Conservation (phyloP, 2,113 vertebrate species). For the Scomber scombrus region DNA sequence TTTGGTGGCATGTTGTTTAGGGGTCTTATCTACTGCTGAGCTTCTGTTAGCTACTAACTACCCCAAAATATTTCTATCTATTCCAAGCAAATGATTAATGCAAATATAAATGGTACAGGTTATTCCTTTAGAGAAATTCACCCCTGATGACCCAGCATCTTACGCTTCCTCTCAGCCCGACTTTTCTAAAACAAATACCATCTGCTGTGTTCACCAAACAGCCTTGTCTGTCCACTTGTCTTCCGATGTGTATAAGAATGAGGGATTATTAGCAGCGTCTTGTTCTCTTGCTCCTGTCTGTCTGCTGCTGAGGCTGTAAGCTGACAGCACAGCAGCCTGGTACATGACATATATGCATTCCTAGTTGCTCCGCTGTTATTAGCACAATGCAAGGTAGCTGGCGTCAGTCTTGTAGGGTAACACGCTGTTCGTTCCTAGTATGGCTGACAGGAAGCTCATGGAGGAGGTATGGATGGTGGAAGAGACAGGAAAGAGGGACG, state of each 20-base stretch:
- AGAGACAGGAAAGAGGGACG: not conserved
- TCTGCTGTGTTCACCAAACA: conserved; percentile 8
- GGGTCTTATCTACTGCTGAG: not conserved
- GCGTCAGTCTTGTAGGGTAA: conserved; percentile 66
- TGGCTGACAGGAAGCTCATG: conserved; percentile 89
- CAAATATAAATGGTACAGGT: not conserved
- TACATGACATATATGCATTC: conserved; percentile 71
- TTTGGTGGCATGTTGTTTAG: not conserved
- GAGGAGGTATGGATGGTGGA: conserved; percentile 47
- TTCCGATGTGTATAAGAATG: conserved; percentile 12
- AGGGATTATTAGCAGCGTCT: conserved; percentile 63
- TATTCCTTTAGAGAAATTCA: not conserved
- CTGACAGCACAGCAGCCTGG: conserved; percentile 59
- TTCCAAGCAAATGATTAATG: not conserved
- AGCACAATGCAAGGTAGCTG: conserved; percentile 69
- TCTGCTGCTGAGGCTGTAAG: conserved; percentile 31
- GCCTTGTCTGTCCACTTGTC: conserved; percentile 36
- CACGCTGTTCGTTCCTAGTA: conserved; percentile 82
- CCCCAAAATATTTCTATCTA: not conserved
- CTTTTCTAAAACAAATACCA: conserved; percentile 23
- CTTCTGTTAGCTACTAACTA: not conserved
- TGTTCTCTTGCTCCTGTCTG: conserved; percentile 65
- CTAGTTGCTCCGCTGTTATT: conserved; percentile 75
- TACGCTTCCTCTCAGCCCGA: not conserved
- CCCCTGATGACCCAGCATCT: not conserved